Conservation (phyloP, 1,140 invertebrate species). For the Drosophila equinoxialis region DNA sequence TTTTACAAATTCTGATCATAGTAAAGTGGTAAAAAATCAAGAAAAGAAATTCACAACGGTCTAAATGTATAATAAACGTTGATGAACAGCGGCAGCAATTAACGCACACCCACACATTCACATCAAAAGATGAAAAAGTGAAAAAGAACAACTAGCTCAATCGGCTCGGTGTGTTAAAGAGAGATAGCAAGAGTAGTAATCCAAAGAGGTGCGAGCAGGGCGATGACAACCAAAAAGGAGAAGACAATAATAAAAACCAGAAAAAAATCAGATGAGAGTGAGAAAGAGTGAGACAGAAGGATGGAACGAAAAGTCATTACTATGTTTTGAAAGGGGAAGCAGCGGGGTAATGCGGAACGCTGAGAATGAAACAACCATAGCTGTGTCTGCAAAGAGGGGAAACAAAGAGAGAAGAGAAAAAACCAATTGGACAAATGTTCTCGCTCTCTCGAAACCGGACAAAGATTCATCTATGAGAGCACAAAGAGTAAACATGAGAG, state of each 20-base stretch:
- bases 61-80: too few relatives aligned
- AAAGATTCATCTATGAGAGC: slow-evolving; percentile 1
- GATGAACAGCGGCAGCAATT: slow-evolving; percentile 46
- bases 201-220: slow-evolving; percentile 33
- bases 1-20: too few relatives aligned
- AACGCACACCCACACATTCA: slow-evolving; percentile 35
- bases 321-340: slow-evolving; percentile 39
- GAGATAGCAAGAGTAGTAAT: slow-evolving; percentile 52
- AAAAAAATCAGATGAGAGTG: slow-evolving; percentile 13
- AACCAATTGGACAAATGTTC: slow-evolving; percentile 40
- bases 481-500: slow-evolving; percentile 7
- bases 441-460: slow-evolving; percentile 25
- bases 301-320: not conserved
- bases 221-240: slow-evolving; percentile 24
- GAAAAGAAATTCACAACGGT: too few relatives aligned
- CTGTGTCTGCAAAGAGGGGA: slow-evolving; percentile 58
- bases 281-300: slow-evolving; percentile 13
- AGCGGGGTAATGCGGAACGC: slow-evolving; percentile 34
- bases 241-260: slow-evolving; percentile 31
- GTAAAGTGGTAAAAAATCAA: too few relatives aligned
- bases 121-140: slow-evolving; percentile 19
- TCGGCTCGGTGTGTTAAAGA: slow-evolving; percentile 46
- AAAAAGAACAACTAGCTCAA: slow-evolving; percentile 52
- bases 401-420: slow-evolving; percentile 26
- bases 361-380: slow-evolving; percentile 27